Conservation (phyloP, 2,797 vertebrate genomes). For the Neosilurus hyrtlii region DNA sequence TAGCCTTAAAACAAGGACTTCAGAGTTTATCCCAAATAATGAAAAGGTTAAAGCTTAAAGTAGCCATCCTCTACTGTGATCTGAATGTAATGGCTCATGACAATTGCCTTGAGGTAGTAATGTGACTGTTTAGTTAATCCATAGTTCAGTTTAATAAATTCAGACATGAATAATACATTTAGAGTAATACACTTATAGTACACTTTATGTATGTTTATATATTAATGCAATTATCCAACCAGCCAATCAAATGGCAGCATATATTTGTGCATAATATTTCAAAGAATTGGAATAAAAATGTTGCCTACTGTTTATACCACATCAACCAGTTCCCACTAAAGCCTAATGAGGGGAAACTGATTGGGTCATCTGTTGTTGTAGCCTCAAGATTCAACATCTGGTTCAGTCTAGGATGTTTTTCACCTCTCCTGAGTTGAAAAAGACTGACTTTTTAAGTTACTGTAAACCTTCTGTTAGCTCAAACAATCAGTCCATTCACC, state of each 20-base stretch:
- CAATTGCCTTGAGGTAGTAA: conserved; percentile 42
- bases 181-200: neutral
- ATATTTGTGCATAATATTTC: neutral
- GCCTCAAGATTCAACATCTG: neutral
- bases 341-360: neutral
- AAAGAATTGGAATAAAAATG: neutral
- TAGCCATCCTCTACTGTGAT: conserved; percentile 32
- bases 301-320: neutral
- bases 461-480: neutral
- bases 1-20: conserved; percentile 34
- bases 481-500: neutral
- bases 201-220: neutral
- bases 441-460: neutral
- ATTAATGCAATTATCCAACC: neutral
- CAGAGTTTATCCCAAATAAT: conserved; percentile 43
- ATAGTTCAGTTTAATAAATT: too few species aligned
- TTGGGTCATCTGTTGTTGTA: neutral
- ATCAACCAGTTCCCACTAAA: neutral
- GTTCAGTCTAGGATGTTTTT: neutral
- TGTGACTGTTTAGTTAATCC: too few species aligned
- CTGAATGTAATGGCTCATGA: conserved; percentile 45
- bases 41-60: conserved; percentile 49
- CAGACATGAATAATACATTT: neutral
- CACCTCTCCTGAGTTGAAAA: neutral
- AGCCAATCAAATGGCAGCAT: neutral